phyloP scores from a whole-genome alignment of 2,113 vertebrate species.

The Raja brachyura region DNA sequence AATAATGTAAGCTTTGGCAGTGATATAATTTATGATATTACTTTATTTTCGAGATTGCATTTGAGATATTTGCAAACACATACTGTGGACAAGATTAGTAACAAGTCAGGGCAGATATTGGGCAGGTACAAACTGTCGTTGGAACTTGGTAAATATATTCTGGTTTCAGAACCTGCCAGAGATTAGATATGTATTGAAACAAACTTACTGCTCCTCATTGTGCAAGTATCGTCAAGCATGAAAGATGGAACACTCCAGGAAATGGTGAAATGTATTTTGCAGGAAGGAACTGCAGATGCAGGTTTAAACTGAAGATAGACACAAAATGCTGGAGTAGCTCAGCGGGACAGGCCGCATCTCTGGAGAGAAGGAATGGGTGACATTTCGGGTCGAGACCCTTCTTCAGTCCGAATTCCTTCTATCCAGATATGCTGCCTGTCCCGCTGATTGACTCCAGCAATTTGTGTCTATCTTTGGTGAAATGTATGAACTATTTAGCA shows the following conservation, averaged over 20 bases:
- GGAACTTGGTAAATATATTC: not conserved
- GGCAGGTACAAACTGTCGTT: not conserved
- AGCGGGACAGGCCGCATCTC: too few relatives aligned
- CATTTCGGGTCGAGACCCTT: too few relatives aligned
- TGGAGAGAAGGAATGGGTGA: too few relatives aligned
- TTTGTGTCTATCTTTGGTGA: too few relatives aligned
- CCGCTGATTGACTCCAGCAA: too few relatives aligned
- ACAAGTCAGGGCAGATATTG: not conserved
- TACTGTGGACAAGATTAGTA: not conserved
- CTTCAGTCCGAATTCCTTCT: too few relatives aligned
- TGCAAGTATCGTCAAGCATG: not conserved
- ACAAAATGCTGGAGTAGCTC: too few relatives aligned
- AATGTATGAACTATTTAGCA: not conserved
- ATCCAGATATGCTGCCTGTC: too few relatives aligned
- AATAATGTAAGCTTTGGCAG: not conserved
- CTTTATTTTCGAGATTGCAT: not conserved
- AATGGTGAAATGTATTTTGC: not conserved
- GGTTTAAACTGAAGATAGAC: too few relatives aligned
- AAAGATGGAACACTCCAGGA: not conserved
- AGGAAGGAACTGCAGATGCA: too few relatives aligned
- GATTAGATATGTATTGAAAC: not conserved
- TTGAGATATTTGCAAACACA: not conserved
- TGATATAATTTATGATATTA: not conserved
- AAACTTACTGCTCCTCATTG: not conserved
- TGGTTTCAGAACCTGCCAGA: not conserved